Conservation (phyloP, 2,113 vertebrate genomes). For the Embiotoca jacksoni region DNA sequence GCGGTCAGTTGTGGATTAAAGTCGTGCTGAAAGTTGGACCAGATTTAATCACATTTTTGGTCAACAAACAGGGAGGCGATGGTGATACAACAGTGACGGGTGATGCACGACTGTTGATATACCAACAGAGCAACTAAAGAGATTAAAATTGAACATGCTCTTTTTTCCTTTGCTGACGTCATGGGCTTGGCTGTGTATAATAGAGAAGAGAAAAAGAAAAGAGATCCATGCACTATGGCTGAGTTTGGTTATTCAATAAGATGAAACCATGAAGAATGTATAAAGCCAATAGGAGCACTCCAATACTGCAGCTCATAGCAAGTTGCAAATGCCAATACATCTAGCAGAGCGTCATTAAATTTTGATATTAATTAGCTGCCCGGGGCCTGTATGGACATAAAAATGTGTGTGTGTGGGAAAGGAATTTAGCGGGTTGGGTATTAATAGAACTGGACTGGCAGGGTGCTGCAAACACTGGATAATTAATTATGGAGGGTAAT, state of each 20-base stretch:
- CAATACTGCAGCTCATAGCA: conserved; percentile 36
- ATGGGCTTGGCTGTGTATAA: conserved; percentile 31
- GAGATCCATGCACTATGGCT: conserved; percentile 11
- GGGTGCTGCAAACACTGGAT: conserved; percentile 62
- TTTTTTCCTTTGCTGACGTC: conserved; percentile 2
- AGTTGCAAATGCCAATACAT: conserved; percentile 71
- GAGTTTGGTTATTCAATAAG: conserved; percentile 22
- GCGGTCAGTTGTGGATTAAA: conserved; percentile 47
- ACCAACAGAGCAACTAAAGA: conserved; percentile 35
- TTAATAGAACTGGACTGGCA: conserved; percentile 65
- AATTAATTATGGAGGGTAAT: conserved; percentile 76
- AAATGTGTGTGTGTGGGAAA: conserved; percentile 36
- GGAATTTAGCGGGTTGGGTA: conserved; percentile 44
- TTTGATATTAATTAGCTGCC: conserved; percentile 73
- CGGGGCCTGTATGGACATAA: conserved; percentile 56
- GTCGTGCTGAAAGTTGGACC: conserved; percentile 3
- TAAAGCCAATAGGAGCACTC: conserved; percentile 29
- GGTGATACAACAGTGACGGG: conserved; percentile 14
- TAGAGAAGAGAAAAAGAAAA: conserved; percentile 30
- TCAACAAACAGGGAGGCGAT: conserved; percentile 16
- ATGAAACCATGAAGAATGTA: conserved; percentile 34
- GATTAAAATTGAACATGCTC: conserved; percentile 29
- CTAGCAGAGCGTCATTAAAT: conserved; percentile 61
- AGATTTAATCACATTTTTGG: conserved; percentile 51
- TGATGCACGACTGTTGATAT: conserved; percentile 32